phyloP scores from a whole-genome alignment of 30 jellyfish, hydroid and myxozoan species.

The Cassiopea xamachana region DNA sequence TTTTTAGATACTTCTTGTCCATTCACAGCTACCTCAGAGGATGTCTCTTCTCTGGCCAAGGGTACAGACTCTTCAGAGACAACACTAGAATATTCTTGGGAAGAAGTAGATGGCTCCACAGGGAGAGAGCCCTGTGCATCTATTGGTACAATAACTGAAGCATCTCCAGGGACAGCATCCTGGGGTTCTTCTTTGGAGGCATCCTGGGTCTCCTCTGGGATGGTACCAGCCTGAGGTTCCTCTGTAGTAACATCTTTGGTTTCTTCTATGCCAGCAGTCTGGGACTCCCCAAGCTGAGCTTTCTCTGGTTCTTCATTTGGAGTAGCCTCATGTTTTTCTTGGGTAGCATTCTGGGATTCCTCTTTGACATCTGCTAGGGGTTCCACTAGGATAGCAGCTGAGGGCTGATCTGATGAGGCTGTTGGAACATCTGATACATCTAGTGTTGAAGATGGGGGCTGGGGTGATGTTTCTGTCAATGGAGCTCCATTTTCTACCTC shows the following conservation, averaged over 20 bases:
- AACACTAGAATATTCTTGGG: background rate
- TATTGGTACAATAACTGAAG: background rate
- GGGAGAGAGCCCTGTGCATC: background rate
- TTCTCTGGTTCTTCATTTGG: background rate
- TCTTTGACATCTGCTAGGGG: background rate
- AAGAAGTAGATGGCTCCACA: background rate
- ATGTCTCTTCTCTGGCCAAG: background rate
- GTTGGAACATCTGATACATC: background rate
- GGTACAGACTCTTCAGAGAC: background rate
- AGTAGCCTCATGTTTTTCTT: background rate
- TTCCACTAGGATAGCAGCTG: background rate
- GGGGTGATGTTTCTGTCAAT: background rate
- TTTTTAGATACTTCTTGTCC: background rate
- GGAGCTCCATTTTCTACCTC: background rate
- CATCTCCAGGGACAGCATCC: background rate
- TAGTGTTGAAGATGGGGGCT: background rate
- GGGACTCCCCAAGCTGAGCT: background rate
- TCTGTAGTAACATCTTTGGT: background rate
- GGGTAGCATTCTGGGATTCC: constrained; percentile 6
- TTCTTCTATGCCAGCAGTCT: background rate
- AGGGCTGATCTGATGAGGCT: background rate
- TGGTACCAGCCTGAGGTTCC: constrained; percentile 3
- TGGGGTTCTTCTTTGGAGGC: background rate
- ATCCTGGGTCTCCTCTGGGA: constrained; percentile 1
- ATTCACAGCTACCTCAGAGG: background rate